Base-by-base conservation (phyloP, 2,797 vertebrate genomes). In the Spinus pinus region DNA sequence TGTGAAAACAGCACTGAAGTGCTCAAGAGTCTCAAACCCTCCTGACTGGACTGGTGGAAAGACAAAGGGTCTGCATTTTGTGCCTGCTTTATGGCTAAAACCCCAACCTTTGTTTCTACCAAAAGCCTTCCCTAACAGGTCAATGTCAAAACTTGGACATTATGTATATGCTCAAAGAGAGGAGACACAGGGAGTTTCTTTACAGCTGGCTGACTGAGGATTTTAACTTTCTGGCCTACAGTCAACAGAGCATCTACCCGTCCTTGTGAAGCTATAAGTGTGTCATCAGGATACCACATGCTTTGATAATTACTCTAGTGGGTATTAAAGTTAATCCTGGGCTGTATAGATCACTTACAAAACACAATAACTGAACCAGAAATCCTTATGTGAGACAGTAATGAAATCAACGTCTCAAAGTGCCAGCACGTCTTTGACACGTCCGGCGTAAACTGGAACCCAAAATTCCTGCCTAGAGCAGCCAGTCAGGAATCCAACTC, bases 321-420 rank as follows among this genome's bases (percentile, higher is more conserved):
- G 83, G 97, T 97, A 96, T 97, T 97, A 97, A 95, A 96, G 93
- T 94, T 97, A 97, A 98, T 97, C 97, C 96, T 94, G 88, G 92
- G 94, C 95, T 97, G 94, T 95, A 97, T 88, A 97, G 95, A 97
- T 98, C 96, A 96, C 93, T 98, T 97, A 95, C 96, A 97, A 97
- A 97, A 94, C 89, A 96, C 96, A 70, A 67, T 97, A 97, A 97
- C 97, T 97, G 90, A 97, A 97, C 82, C 92, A 98, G 97, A 98
- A 97, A 94, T 94, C 96, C 37, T 86, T 96, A 97, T 92, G 89
- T 54, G 94, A 98, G 94, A 94, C 96, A 90, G 96, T 94, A 95
- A 97, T 96, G 97, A 98, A 98, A 97, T 88, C 73, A 93, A 86
- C 17, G 4, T 87, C 96, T 96, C 62, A 51, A 93, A 96, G 94